These are phyloP conservation scores for Scophthalmus maximus DNA, from an alignment of 2,113 vertebrate species.

Conservation along the genomic window DNA sequence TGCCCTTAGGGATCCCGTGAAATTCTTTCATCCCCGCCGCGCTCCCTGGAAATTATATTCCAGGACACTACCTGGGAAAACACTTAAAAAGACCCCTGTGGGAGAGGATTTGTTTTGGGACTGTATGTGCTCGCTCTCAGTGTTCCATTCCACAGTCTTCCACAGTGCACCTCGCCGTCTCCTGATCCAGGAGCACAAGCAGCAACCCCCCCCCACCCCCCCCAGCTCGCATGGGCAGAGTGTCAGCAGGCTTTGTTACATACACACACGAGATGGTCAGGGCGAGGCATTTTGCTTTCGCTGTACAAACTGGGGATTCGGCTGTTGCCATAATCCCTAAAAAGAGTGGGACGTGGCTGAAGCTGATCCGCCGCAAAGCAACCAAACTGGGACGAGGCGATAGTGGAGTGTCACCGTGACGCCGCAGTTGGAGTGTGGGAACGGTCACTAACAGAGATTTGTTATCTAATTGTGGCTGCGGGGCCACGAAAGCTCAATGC, in stretches of 20 bases:
- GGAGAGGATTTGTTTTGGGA: constrained; percentile 7
- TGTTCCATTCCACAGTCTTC: neutral
- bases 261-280: no score
- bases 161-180: constrained; percentile 1
- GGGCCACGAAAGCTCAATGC: constrained; percentile 5
- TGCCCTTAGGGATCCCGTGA: neutral
- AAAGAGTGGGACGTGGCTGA: no score
- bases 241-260: no score
- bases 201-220: neutral
- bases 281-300: no score
- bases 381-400: no score
- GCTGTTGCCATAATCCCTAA: no score
- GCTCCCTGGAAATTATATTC: neutral
- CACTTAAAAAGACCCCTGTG: neutral
- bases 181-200: neutral
- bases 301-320: no score
- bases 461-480: constrained; percentile 11
- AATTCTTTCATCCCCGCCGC: neutral
- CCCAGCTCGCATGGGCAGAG: no score
- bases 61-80: neutral
- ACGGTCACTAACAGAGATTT: neutral
- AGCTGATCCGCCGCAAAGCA: no score
- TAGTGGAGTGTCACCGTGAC: neutral
- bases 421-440: neutral
- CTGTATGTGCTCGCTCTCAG: neutral